phyloP scores from a whole-genome alignment of 2,113 vertebrate species.

The Silurus glanis region DNA sequence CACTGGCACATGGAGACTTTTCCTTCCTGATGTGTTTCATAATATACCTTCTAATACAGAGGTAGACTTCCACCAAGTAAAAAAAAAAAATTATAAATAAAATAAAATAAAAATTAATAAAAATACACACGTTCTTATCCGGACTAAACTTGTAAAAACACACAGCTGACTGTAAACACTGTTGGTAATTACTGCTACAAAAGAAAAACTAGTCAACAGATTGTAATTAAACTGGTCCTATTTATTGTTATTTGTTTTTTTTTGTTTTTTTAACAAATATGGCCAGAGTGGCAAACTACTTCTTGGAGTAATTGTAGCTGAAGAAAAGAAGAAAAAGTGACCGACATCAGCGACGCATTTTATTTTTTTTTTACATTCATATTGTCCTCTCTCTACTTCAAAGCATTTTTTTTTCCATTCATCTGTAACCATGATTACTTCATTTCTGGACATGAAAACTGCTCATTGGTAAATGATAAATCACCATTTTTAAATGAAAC shows the following conservation, averaged over 20 bases:
- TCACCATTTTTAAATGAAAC: not conserved
- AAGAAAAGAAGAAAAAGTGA: not conserved
- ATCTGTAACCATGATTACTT: not conserved
- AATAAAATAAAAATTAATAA: not conserved
- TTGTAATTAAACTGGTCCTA: not conserved
- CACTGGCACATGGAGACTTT: not conserved
- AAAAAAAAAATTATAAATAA: too few relatives aligned
- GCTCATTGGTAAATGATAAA: not conserved
- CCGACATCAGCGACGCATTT: too few relatives aligned
- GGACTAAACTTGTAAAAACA: not conserved
- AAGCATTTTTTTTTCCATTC: not conserved
- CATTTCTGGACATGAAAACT: too few relatives aligned
- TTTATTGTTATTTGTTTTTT: too few relatives aligned
- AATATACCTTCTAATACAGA: not conserved
- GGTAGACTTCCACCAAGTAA: not conserved
- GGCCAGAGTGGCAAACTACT: constrained; percentile 2
- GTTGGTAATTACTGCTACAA: not conserved
- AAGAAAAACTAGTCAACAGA: not conserved
- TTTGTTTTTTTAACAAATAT: not conserved
- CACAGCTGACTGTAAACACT: not conserved
- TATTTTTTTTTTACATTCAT: not conserved
- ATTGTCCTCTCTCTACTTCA: not conserved
- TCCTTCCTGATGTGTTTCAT: not conserved
- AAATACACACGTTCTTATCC: not conserved
- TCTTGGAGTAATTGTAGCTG: constrained; percentile 9